Base-by-base conservation (phyloP, 2,797 vertebrate species). In the Ambastaia sidthimunki region DNA sequence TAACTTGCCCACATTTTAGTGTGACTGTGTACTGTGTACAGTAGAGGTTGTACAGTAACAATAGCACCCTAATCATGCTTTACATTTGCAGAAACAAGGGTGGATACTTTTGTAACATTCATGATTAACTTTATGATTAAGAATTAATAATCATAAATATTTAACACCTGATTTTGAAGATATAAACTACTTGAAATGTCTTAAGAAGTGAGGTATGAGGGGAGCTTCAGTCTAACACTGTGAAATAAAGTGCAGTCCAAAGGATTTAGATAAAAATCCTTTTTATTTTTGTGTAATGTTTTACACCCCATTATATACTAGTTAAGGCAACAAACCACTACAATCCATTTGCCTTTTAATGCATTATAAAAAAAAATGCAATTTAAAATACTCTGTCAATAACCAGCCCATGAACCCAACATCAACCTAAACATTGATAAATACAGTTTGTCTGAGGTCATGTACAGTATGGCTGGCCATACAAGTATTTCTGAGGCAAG, bases 181-280 rank as follows among this genome's bases (percentile, higher is more conserved):
- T 77, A 81, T 54, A 74, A 82, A 76, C 76, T 82, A 83, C 86
- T 87, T 86, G 80, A 85, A 72, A 83, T 80, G 84, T 63, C 77
- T 63, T 77, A 78, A 78, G 50, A 76, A 85, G 52, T 62, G 7
- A 70, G 71, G 73, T 76, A 82, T 54, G 21, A 68, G 83, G 78
- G 75, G 72, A 83, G 67, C 60, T 82, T 72, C 80, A 84, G 86
- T 88, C 72, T 47, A 84, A 88, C 87, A 88, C 87, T 88, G 86
- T 87, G 85, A 86, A 83, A 81, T 74, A 66, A 54, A 75, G 59
- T 60, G 48, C 65, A 84, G 73, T 59, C 78, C n/a, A 50, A 78
- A 83, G 25, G 25, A 41, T 69, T 82, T 78, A 70, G 34, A 78
- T 1, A 37, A 4, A 37, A 41, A 41, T 28, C 28, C 28, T 18